Percentiles rank a stretch among this genome's conserved stretches.
Evolutionary conservation across 2,888 invertebrate genomes (phyloP).

Genomic region (Tiliacea aurago): DNA sequence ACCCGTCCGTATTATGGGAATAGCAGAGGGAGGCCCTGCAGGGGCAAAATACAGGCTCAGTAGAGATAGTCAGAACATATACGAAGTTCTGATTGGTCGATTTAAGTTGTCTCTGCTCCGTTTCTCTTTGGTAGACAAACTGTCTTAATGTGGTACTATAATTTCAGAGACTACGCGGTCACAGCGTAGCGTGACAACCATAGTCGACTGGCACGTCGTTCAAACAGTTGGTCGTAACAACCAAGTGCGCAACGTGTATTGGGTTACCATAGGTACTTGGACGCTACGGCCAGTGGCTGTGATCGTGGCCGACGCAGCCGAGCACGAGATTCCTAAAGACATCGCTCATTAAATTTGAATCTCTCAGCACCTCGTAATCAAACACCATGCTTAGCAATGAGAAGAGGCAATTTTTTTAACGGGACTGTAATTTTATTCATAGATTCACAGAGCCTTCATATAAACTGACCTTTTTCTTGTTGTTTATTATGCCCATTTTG

Average conservation of each 20-base stretch:
- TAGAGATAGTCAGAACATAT: background rate
- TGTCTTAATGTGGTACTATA: too few relatives aligned
- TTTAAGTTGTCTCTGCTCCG: conserved; percentile 33
- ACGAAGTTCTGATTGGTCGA: background rate
- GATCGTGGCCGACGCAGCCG: background rate
- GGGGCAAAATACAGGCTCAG: conserved; percentile 39
- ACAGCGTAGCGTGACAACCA: background rate
- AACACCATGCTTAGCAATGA: background rate
- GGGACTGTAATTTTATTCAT: too few relatives aligned
- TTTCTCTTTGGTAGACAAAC: conserved; percentile 12
- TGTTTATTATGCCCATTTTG: conserved; percentile 44
- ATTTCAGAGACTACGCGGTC: background rate
- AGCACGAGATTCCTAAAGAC: background rate
- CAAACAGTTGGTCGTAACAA: background rate
- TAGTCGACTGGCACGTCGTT: background rate
- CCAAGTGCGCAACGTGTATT: background rate
- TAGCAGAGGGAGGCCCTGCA: conserved; percentile 12
- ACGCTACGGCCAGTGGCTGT: background rate
- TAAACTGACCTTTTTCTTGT: conserved; percentile 56
- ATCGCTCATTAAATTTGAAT: background rate
- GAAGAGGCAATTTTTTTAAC: background rate
- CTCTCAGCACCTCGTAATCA: background rate
- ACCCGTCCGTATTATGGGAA: background rate
- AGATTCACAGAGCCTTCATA: too few relatives aligned
- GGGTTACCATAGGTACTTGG: background rate